Evolutionary conservation across 2,888 invertebrate species (phyloP), one percentile per base, ranked within the genome.

Genomic region (Epiblema foenella): DNA sequence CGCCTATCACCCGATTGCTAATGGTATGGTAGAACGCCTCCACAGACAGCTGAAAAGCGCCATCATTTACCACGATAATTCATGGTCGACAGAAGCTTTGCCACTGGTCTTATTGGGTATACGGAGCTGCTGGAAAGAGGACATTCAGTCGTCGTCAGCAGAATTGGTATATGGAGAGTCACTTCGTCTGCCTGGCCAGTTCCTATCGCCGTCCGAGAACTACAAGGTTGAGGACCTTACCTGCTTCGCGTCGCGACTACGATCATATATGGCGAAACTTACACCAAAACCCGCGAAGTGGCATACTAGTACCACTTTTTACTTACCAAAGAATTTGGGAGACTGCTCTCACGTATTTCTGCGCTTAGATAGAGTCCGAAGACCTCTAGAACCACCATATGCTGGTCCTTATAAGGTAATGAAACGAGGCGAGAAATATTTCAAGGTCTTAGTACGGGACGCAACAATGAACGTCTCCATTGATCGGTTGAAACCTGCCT

Each of bases 401-500:
- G 24, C 24, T 1, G 24, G 24, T 3, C 24, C 24, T 24, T 24
- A 24, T 24, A 24, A 24, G 24, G 24, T 24, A 4, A 24, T 24
- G 24, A 24, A 24, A 4, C 24, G 24, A 4, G 24, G 24, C 24
- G 24, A 24, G 24, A 24, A 24, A 24, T 24, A 24, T 24, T 24
- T 24, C 24, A 24, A 24, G 24, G 24, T 24, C 54, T 39, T 42
- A 33, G 42, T 69, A n/a, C 15, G 29, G 2, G 39, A 62, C n/a
- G 18, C 11, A 18, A 18, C 33, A 20, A 68, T n/a, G 37, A 59
- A 54, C 10, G 62, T 73, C n/a, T 65, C 69, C 18, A 68, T 73
- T 24, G 73, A 75, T 62, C 56, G 75, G 9, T 65, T 75, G 46
- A 75, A 75, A 60, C 74, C 74, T 5, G 74, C 74, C 10, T 51